Conservation (phyloP, 2,113 vertebrate species). For the Brachionichthys hirsutus region DNA sequence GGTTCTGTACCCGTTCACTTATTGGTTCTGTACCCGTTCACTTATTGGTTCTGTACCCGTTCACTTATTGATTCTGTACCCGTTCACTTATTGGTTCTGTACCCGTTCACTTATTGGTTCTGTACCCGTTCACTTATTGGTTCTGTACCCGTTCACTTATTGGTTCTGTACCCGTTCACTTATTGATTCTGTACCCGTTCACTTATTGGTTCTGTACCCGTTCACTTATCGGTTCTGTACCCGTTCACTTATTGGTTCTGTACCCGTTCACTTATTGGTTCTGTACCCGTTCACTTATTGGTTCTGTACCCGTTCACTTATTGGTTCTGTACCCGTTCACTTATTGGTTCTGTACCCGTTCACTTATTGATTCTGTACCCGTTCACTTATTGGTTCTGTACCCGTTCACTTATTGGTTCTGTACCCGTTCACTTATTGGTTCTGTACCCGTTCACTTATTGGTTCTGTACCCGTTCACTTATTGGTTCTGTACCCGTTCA, state of each 20-base stretch:
- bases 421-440: too few species aligned
- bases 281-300: too few species aligned
- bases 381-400: too few species aligned
- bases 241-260: too few species aligned
- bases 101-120: too few species aligned
- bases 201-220: too few species aligned
- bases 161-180: conserved; percentile 32
- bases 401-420: conserved; percentile 45
- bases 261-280: conserved; percentile 41
- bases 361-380: conserved; percentile 54
- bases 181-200: conserved; percentile 55
- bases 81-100: conserved; percentile 50
- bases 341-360: too few species aligned
- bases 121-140: conserved; percentile 38
- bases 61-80: too few species aligned
- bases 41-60: conserved; percentile 54
- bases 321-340: conserved; percentile 55
- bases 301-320: conserved; percentile 35
- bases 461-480: too few species aligned
- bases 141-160: conserved; percentile 58
- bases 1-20: conserved; percentile 55
- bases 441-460: not conserved
- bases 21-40: too few species aligned
- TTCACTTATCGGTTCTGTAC: conserved; percentile 52
- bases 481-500: too few species aligned